Evolutionary conservation across 1,140 invertebrate species (phyloP).

Genomic region (Aleiodes sp.): DNA sequence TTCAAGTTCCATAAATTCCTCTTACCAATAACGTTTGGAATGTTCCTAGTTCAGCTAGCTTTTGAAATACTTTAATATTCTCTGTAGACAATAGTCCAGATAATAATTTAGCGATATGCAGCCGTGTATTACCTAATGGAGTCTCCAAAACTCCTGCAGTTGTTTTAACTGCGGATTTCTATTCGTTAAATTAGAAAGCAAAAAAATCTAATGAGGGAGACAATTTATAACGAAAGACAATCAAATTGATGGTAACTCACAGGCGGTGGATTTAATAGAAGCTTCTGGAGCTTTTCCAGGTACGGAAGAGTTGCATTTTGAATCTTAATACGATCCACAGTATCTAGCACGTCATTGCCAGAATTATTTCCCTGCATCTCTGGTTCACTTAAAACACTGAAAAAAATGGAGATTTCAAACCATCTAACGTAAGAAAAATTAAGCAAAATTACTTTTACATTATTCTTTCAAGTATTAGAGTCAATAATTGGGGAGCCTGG

Average conservation of each 20-base stretch:
- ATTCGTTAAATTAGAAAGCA: constrained; percentile 34
- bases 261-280: constrained; percentile 78
- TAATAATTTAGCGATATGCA: constrained; percentile 80
- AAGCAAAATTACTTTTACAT: no score
- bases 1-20: no score
- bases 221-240: constrained; percentile 17
- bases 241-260: constrained; percentile 66
- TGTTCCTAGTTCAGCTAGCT: constrained; percentile 68
- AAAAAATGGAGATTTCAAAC: constrained; percentile 4
- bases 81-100: constrained; percentile 75
- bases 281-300: constrained; percentile 76
- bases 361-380: constrained; percentile 41
- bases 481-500: no score
- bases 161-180: constrained; percentile 73
- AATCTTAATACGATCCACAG: constrained; percentile 55
- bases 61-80: constrained; percentile 69
- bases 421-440: not conserved
- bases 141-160: constrained; percentile 74
- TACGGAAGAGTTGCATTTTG: constrained; percentile 73
- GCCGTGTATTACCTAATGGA: constrained; percentile 79
- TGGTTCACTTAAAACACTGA: constrained; percentile 38
- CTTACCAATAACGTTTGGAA: constrained; percentile 73
- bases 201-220: constrained; percentile 26
- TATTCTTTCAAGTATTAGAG: no score
- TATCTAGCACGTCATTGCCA: constrained; percentile 50